phyloP scores from a whole-genome alignment of 2,113 vertebrate genomes.

The Pelodiscus sinensis region DNA sequence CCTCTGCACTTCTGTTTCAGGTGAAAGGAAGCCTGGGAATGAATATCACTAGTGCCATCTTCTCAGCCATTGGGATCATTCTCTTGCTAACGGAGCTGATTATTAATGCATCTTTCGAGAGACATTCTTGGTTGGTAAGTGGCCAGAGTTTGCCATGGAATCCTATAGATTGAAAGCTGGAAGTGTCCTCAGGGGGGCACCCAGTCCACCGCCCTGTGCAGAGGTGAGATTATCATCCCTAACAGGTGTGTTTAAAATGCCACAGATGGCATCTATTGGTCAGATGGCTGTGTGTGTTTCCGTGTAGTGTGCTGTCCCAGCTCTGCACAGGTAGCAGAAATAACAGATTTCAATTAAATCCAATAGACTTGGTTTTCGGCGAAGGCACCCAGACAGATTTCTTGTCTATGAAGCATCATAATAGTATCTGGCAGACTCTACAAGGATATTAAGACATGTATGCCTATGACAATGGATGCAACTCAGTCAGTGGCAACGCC shows the following conservation, averaged over 20 bases:
- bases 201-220: neutral
- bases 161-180: neutral
- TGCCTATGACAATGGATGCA: no score
- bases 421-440: no score
- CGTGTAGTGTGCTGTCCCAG: no score
- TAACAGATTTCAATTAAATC: no score
- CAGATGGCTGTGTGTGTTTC: no score
- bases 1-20: slow-evolving; percentile 29
- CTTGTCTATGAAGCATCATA: no score
- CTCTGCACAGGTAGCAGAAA: no score
- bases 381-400: no score
- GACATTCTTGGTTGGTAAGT: neutral
- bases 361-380: no score
- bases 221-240: neutral
- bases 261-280: no score
- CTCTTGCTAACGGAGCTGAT: slow-evolving; percentile 53
- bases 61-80: slow-evolving; percentile 57
- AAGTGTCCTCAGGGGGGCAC: neutral
- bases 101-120: neutral
- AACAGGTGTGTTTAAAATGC: neutral
- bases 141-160: neutral
- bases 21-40: slow-evolving; percentile 36
- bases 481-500: no score
- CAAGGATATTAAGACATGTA: no score
- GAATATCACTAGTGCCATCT: slow-evolving; percentile 57